These are phyloP conservation scores for Marmota flaviventris DNA, from an alignment of 2,113 vertebrate genomes.

Conservation along the genomic window DNA sequence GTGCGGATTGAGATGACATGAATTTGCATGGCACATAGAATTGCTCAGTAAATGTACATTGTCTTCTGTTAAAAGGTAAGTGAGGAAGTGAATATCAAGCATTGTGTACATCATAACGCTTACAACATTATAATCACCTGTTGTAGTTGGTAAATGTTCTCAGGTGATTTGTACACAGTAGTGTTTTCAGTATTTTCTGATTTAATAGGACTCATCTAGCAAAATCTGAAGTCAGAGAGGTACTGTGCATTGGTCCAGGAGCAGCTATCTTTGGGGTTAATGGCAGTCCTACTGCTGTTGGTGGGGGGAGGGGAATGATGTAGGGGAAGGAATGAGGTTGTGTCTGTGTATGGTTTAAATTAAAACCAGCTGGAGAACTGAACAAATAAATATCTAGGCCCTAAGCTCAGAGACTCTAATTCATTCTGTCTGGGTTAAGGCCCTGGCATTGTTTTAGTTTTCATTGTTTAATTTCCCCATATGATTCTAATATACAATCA, in stretches of 20 bases:
- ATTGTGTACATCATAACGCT: neutral
- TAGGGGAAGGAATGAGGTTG: no score
- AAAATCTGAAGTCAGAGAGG: neutral
- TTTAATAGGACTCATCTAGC: neutral
- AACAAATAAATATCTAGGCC: neutral
- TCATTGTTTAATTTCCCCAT: neutral
- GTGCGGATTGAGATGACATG: neutral
- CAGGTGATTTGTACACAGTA: neutral
- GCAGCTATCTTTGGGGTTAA: neutral
- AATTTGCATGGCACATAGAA: neutral
- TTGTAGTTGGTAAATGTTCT: slow-evolving; percentile 24
- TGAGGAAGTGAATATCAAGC: neutral
- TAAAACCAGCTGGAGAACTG: neutral
- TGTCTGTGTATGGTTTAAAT: neutral
- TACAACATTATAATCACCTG: neutral
- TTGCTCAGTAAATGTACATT: neutral
- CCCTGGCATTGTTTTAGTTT: neutral
- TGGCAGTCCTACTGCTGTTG: neutral
- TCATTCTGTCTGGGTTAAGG: neutral
- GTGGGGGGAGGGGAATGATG: neutral
- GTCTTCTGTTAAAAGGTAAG: neutral
- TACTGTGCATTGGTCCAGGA: neutral
- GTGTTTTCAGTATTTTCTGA: slow-evolving; percentile 18
- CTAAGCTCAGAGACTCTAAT: neutral
- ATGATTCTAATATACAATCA: neutral